These are phyloP conservation scores for Umimayanthus kanabou DNA, from an alignment of 92 coral and sea anemone species.

Conservation along the genomic window DNA sequence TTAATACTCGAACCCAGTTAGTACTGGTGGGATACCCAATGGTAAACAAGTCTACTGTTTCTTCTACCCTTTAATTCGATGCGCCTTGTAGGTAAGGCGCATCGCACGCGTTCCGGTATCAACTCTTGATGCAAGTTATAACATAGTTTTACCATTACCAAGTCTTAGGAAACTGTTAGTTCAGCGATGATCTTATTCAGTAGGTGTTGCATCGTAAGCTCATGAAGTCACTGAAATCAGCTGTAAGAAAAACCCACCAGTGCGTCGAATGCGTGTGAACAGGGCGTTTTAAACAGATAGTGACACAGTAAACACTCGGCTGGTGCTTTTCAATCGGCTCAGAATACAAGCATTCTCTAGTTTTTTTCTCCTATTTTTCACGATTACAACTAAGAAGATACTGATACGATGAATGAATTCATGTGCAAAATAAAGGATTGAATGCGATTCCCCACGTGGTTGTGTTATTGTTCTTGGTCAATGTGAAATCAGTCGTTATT, in stretches of 20 bases:
- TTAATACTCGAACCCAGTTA: neutral
- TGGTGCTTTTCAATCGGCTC: neutral
- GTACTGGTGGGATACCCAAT: neutral
- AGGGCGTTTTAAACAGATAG: neutral
- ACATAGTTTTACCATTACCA: neutral
- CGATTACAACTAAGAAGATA: neutral
- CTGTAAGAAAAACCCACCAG: neutral
- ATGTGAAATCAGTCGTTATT: slow-evolving; percentile 29
- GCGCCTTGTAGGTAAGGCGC: neutral
- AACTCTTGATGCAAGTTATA: neutral
- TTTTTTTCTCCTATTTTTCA: neutral
- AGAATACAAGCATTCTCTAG: neutral
- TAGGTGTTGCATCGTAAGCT: neutral
- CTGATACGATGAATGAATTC: neutral
- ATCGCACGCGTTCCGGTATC: neutral
- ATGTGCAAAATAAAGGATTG: neutral
- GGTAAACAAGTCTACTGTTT: neutral
- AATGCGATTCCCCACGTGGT: neutral
- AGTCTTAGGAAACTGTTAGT: neutral
- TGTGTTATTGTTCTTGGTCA: neutral
- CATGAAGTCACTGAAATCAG: slow-evolving; percentile 30
- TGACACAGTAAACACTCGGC: neutral
- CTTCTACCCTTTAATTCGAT: neutral
- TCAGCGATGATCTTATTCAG: neutral
- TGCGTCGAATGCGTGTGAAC: neutral